A percentile compares a stretch with the other conserved stretches of the same genome.
phyloP scores from a whole-genome alignment of 2,797 vertebrate genomes.

The Vipera ursinii region DNA sequence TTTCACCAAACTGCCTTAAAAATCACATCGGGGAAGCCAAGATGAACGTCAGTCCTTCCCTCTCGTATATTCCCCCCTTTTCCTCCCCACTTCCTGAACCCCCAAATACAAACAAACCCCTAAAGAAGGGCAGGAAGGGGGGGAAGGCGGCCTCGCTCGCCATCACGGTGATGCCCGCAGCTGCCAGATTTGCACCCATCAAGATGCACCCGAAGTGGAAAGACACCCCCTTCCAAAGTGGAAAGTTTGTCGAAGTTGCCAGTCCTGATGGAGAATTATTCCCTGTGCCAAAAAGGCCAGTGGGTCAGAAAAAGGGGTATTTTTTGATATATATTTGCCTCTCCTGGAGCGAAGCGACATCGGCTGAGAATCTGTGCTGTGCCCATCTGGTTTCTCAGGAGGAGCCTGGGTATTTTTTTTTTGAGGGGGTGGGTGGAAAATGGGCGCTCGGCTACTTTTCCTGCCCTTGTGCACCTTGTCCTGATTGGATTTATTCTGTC shows the following conservation, averaged over 20 bases:
- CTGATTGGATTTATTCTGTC: rapidly evolving
- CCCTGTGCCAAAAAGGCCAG: background rate
- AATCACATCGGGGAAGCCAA: slow-evolving; percentile 16
- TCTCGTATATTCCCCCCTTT: rapidly evolving
- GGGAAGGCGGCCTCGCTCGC: background rate
- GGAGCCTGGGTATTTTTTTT: background rate
- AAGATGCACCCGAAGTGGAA: no score
- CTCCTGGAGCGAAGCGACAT: background rate
- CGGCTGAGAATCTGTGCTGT: background rate
- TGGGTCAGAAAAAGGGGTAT: background rate
- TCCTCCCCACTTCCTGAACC: background rate
- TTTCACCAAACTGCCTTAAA: slow-evolving; percentile 56
- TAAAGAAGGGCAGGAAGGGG: slow-evolving; percentile 23
- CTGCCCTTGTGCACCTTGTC: background rate
- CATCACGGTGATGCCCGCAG: no score
- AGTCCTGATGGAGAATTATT: background rate
- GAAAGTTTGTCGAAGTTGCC: background rate
- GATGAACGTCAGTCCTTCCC: background rate
- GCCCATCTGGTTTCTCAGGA: background rate
- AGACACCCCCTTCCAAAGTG: no score
- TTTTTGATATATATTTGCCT: background rate
- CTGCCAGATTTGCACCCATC: background rate
- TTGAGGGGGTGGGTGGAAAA: background rate
- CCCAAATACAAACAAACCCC: slow-evolving; percentile 17
- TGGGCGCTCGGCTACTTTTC: rapidly evolving